Evolutionary conservation across 2,797 vertebrate species (phyloP), one percentile per base, ranked within the genome.

Genomic region (Poeciliopsis turneri): DNA sequence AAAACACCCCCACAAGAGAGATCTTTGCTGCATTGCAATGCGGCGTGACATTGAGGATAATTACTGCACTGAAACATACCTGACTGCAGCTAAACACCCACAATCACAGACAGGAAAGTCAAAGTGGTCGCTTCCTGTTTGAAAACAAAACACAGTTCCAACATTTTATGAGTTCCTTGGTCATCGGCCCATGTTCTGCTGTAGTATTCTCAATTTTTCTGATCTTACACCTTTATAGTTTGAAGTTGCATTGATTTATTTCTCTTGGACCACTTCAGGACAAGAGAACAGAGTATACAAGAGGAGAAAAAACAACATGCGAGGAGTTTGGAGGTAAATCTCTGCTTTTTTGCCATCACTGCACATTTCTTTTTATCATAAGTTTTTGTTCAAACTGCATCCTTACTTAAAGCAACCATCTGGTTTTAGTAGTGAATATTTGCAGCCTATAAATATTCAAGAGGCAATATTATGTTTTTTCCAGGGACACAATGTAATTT

Each of bases 1-100:
- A 47, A 80, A 69, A 86, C 78, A 75, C 71, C 33, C 43, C 47
- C 61, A 53, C 47, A 33, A 47, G 77, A 80, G 82, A 78, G 71
- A 61, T 81, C 91, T 88, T 91, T 88, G 92, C 87, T 89, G 87
- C 88, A 89, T 92, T 85, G 90, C 90, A 93, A 90, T 93, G 92
- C 91, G 79, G 87, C 88, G 87, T 90, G 88, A 93, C 92, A 91
- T 87, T 87, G 86, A 88, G 81, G 78, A 89, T 87, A 88, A 90
- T 84, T 84, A 83, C 87, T 87, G 77, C 83, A 76, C 84, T 47
- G 76, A 77, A 41, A 84, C 61, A 36, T 33, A 66, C 61, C 57
- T 79, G 74, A 76, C 80, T 86, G 86, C 79, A 87, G 74, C 84
- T 74, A 80, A 79, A 77, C 64, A 74, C 82, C 76, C 46, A 59